Conservation (phyloP, 2,888 invertebrate species). For the Drosophila recens region DNA sequence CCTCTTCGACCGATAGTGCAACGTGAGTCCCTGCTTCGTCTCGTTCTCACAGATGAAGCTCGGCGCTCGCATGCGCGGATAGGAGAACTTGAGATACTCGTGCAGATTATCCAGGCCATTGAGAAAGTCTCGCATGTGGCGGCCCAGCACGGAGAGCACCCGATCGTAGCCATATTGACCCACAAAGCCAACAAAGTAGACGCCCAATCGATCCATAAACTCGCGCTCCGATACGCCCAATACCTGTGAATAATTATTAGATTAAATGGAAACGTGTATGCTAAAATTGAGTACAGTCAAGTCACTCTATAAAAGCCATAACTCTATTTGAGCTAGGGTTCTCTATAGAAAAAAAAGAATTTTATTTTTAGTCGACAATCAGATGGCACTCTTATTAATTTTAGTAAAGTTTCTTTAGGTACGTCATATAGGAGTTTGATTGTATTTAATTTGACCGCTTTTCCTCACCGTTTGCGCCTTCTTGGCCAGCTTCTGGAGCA, state of each 20-base stretch:
- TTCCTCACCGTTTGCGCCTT: conserved; percentile 92
- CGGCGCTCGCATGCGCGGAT: conserved; percentile 95
- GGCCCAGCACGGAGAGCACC: conserved; percentile 94
- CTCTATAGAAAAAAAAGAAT: no score
- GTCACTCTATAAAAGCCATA: background rate
- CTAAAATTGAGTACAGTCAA: background rate
- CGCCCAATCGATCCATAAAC: conserved; percentile 97
- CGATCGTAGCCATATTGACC: conserved; percentile 98
- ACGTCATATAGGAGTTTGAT: background rate
- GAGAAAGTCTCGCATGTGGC: conserved; percentile 97
- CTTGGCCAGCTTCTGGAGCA: conserved; percentile 93
- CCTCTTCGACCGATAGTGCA: conserved; percentile 97
- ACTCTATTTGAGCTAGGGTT: background rate
- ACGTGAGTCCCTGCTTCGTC: conserved; percentile 94
- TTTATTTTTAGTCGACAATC: no score
- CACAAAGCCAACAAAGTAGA: conserved; percentile 96
- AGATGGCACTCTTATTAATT: background rate
- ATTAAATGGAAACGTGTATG: background rate
- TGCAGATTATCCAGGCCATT: conserved; percentile 98
- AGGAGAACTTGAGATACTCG: conserved; percentile 98
- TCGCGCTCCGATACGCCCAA: conserved; percentile 94
- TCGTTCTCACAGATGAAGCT: conserved; percentile 99
- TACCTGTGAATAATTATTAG: conserved; percentile 87
- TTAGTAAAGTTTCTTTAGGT: no score
- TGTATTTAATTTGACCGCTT: background rate